Conservation (phyloP, 1,140 invertebrate species). For the Subanguina moxae region DNA sequence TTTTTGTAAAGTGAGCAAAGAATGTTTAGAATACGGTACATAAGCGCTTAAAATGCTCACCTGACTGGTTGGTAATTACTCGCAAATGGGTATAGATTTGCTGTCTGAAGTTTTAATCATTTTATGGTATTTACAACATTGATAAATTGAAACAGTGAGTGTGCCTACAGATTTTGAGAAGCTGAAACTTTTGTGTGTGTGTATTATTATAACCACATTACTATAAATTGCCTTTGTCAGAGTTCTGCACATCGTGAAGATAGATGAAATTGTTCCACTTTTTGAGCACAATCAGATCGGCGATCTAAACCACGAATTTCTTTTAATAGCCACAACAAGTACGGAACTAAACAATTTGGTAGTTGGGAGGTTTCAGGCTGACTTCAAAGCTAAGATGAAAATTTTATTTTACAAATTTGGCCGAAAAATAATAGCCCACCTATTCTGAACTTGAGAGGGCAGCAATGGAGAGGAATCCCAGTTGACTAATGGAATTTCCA, state of each 20-base stretch:
- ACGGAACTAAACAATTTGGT: slow-evolving; percentile 32
- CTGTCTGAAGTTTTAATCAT: not conserved
- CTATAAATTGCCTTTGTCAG: slow-evolving; percentile 42
- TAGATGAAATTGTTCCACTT: slow-evolving; percentile 54
- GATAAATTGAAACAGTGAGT: no score
- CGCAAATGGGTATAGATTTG: not conserved
- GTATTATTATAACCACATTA: no score
- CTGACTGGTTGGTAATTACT: not conserved
- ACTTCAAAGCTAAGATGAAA: slow-evolving; percentile 55
- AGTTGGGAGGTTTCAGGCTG: slow-evolving; percentile 50
- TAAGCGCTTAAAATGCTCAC: no score
- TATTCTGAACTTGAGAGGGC: not conserved
- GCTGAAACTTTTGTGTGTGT: no score
- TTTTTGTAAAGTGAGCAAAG: no score
- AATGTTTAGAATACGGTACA: no score
- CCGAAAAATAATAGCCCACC: not conserved
- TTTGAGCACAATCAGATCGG: slow-evolving; percentile 56
- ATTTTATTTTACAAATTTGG: slow-evolving; percentile 10
- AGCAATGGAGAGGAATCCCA: slow-evolving; percentile 39
- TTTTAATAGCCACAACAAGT: not conserved
- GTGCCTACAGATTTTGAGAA: no score
- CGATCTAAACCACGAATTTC: slow-evolving; percentile 19
- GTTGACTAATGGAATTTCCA: slow-evolving; percentile 50
- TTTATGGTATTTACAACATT: not conserved
- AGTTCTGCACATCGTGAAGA: slow-evolving; percentile 47